Base-by-base conservation (phyloP, 2,888 invertebrate species). In the Agrotis segetum region DNA sequence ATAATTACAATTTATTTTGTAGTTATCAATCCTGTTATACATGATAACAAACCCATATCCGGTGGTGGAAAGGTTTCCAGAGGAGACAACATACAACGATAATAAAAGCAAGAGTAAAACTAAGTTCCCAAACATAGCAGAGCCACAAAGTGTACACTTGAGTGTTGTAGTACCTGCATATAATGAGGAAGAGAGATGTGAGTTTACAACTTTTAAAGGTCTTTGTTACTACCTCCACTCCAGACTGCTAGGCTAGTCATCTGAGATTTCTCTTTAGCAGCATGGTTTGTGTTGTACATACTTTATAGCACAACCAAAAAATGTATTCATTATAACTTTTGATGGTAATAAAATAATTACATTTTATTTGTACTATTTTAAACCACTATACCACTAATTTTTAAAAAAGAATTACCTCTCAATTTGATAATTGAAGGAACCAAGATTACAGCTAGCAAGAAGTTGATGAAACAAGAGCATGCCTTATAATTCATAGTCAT, bases 151-250 rank as follows among this genome's bases (percentile, higher is more conserved):
- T 78, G 88, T 99, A 49, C 97, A 98, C 90, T 96, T 99, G 67
- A 99, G 99, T 93, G 98, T 99, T 6, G 97, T 99, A 84, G 97
- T 99, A 76, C 99, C 99, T 64, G 99, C 99, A 11, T 99, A 99
- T 92, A 99, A 99, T 97, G 99, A 99, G 96, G 98, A 99, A 95
- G 95, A 97, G 79, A 97, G 99, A 96, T 96, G 99, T 99, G 97
- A 97, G 97, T 91, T 63, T 46, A 55, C 19, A n/a, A 21, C 6
- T 49, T 14, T 5, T 55, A 9, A 11, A 40, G 9, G 9, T 40
- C 9, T 55, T 34, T 19, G 14, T 56, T 56, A n/a, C 14, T 34
- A 56, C 19, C n/a, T 34, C 34, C 7, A 56, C 34, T 19, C 3
- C 34, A 34, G 13, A 19, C n/a, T n/a, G 56, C 13, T 56, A n/a